These are phyloP conservation scores for Drosophila ercepeae DNA, from an alignment of 1,140 invertebrate genomes.

Conservation along the genomic window DNA sequence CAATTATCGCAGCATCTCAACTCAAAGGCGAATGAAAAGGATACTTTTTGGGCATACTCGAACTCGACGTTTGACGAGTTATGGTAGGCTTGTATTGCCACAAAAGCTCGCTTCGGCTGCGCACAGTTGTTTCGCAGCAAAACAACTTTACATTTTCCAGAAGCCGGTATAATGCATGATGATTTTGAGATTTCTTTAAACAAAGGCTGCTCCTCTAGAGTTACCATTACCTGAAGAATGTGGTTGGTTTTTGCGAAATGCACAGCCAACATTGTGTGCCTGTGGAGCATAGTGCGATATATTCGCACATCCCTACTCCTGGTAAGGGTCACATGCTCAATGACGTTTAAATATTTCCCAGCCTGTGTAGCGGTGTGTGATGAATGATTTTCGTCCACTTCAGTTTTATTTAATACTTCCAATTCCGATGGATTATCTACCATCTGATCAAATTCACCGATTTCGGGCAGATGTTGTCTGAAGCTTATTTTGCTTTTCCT, in stretches of 20 bases:
- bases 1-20: constrained; percentile 49
- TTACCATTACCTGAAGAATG: constrained; percentile 23
- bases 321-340: background rate
- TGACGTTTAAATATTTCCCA: constrained; percentile 1
- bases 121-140: constrained; percentile 49
- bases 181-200: background rate
- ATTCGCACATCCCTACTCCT: constrained; percentile 8
- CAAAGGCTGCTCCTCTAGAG: constrained; percentile 1
- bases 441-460: background rate
- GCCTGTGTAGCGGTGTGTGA: background rate
- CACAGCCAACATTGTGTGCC: constrained; percentile 30
- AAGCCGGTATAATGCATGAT: no score
- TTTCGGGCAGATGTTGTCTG: background rate
- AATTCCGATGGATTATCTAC: no score
- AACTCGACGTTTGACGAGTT: constrained; percentile 12
- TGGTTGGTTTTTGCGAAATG: constrained; percentile 25
- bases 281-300: constrained; percentile 31
- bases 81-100: constrained; percentile 21
- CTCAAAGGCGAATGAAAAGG: constrained; percentile 46
- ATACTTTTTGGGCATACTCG: no score
- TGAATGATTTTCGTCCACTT: background rate
- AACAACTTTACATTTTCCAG: no score
- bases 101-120: constrained; percentile 1
- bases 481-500: background rate
- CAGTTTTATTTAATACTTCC: no score